Base-by-base conservation (phyloP, 2,113 vertebrate genomes). In the Poicephalus gulielmi region DNA sequence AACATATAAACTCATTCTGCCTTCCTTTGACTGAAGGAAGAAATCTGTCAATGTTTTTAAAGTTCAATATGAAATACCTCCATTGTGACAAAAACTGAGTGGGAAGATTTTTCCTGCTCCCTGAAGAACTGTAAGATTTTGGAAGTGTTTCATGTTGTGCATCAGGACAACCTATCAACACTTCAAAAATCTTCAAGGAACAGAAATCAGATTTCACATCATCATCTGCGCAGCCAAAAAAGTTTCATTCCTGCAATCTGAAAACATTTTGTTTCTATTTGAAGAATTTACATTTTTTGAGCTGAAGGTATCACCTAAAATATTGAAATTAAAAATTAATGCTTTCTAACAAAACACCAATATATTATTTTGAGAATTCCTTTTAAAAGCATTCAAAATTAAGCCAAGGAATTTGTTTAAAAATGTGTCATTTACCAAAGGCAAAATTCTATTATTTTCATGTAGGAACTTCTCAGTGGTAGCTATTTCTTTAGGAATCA, bases 101-200 rank as follows among this genome's bases (percentile, higher is more conserved):
- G 91, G 96, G 94, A 95, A 95, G 93, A 55, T 83, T 91, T 95
- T 91, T 96, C 95, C 94, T 92, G 89, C 79, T 94, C 81, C 74
- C 63, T 44, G 85, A 90, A 59, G 88, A 90, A 66, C 52, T 92
- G 73, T 18, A 27, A 77, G 77, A 60, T 88, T 96, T 86, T 95
- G 88, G 83, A 95, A 92, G 35, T 6, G 77, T 60, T 89, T 92
- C 77, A 6, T 13, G 64, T 86, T 83, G 64, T 59, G 46, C 64
- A 81, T 53, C 64, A 90, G 89, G 69, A 94, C 59, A 44, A 81
- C 92, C 91, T 75, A 55, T 60, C 91, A 88, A 76, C 57, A 81
- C 89, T 75, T 60, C 13, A 69, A 79, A 70, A 78, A 68, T 86
- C 69, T 59, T 86, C 17, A 14, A 52, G 73, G 77, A 86, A 59